Percentiles rank a stretch among this genome's conserved stretches.
These are phyloP conservation scores for Crenichthys baileyi DNA, from an alignment of 2,797 vertebrate species.

Conservation along the genomic window DNA sequence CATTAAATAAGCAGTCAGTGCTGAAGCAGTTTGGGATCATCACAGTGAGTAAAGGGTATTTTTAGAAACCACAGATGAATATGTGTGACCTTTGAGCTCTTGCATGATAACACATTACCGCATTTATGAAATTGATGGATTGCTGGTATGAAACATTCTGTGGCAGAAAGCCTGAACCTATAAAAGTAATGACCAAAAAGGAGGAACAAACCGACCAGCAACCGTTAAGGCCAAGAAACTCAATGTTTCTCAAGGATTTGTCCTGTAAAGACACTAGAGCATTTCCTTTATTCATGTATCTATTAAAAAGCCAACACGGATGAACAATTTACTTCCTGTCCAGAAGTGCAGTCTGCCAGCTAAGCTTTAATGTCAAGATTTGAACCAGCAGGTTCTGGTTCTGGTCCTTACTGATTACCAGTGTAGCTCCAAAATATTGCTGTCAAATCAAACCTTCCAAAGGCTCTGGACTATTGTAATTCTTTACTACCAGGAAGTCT, in stretches of 20 bases:
- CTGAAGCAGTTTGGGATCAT: background rate
- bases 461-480: background rate
- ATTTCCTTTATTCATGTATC: background rate
- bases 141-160: no score
- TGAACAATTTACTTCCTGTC: background rate
- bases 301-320: background rate
- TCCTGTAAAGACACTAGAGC: background rate
- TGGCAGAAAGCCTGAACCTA: no score
- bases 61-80: background rate
- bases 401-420: background rate
- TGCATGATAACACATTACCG: no score
- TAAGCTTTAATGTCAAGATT: background rate
- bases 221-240: background rate
- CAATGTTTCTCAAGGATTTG: background rate
- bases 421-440: background rate
- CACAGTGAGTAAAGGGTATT: background rate
- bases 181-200: no score
- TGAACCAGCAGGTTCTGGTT: background rate
- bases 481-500: background rate
- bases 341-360: background rate
- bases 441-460: background rate
- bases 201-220: background rate
- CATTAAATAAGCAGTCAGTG: background rate
- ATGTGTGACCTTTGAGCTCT: no score
- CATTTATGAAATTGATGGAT: no score